phyloP scores from a whole-genome alignment of 2,113 vertebrate genomes.

The Callospermophilus lateralis region DNA sequence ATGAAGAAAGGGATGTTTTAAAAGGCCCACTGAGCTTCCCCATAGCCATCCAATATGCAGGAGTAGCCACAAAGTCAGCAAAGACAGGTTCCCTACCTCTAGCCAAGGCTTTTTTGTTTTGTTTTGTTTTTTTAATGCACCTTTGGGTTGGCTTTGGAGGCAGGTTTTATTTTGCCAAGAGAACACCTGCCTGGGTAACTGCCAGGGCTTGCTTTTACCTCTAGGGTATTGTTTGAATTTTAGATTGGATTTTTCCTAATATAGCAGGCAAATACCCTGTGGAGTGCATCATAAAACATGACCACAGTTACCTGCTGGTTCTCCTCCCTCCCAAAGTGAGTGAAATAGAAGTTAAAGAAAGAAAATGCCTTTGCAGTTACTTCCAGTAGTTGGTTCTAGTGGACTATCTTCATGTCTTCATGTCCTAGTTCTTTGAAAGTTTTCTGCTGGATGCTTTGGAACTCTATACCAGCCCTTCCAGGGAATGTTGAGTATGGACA shows the following conservation, averaged over 20 bases:
- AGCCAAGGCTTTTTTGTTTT: too few species aligned
- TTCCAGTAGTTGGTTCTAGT: neutral
- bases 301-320: neutral
- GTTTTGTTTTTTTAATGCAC: neutral
- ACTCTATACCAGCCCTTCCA: neutral
- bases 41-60: accelerated
- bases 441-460: neutral
- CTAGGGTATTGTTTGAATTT: neutral
- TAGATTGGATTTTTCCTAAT: neutral
- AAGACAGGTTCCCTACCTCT: neutral
- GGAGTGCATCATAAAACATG: neutral
- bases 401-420: neutral
- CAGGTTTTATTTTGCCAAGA: neutral
- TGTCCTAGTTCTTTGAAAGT: neutral
- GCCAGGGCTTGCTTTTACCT: neutral
- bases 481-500: neutral
- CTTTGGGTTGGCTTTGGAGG: neutral
- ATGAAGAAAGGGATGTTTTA: neutral
- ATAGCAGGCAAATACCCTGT: neutral
- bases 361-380: neutral
- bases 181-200: neutral
- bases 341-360: neutral
- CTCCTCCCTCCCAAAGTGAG: neutral
- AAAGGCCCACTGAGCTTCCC: neutral
- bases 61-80: too few species aligned